Evolutionary conservation across 2,888 invertebrate genomes (phyloP).

Genomic region (Alsophila aescularia): DNA sequence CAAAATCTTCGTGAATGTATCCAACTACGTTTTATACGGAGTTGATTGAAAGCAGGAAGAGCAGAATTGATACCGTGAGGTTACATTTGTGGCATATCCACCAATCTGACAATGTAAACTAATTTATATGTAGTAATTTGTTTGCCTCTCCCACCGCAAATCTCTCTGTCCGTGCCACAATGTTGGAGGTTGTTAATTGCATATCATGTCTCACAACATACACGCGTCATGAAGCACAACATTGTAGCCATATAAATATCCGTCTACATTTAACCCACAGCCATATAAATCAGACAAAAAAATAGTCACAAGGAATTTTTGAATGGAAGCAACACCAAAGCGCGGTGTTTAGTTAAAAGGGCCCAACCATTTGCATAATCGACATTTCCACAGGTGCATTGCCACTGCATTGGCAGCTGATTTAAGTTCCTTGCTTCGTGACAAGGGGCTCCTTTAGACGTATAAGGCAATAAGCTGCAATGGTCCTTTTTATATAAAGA

Average conservation of each 20-base stretch:
- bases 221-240: too few species aligned
- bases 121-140: too few species aligned
- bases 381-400: constrained; percentile 80
- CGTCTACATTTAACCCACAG: background rate
- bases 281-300: constrained; percentile 20
- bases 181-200: background rate
- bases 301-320: constrained; percentile 50
- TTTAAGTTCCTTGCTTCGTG: constrained; percentile 71
- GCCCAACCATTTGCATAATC: constrained; percentile 77
- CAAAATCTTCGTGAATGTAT: too few species aligned
- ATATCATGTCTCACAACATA: background rate
- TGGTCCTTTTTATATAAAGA: constrained; percentile 72
- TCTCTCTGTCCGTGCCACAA: too few species aligned
- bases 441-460: constrained; percentile 68
- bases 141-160: too few species aligned
- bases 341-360: constrained; percentile 73
- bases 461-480: constrained; percentile 73
- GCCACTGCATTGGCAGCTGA: constrained; percentile 67
- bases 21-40: too few species aligned
- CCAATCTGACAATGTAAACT: too few species aligned
- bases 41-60: too few species aligned
- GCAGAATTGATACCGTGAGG: too few species aligned
- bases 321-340: constrained; percentile 58
- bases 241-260: background rate
- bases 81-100: too few species aligned